Conservation (phyloP, 2,113 vertebrate genomes). For the Pseudorhombus dupliciocellatus region DNA sequence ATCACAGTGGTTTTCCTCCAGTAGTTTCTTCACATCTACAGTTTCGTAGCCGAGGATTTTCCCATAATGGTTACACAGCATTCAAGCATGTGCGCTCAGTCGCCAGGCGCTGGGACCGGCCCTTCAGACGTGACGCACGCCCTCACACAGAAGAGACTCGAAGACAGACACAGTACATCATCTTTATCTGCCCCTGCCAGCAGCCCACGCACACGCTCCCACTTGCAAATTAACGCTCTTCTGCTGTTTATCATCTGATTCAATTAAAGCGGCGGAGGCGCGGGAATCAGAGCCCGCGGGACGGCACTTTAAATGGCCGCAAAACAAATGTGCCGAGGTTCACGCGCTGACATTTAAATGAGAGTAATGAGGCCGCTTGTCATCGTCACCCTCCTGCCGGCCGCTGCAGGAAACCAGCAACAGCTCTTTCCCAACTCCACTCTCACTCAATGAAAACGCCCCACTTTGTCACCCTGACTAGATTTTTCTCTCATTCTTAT, state of each 20-base stretch:
- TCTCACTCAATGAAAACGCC: conserved; percentile 1
- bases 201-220: conserved; percentile 29
- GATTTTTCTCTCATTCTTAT: conserved; percentile 6
- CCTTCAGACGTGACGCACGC: conserved; percentile 7
- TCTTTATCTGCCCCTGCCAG: conserved; percentile 55
- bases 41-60: not conserved
- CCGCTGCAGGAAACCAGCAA: conserved; percentile 1
- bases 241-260: conserved; percentile 70
- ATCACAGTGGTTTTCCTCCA: not conserved
- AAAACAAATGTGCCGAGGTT: conserved; percentile 72
- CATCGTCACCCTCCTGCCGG: conserved; percentile 27
- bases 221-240: conserved; percentile 59
- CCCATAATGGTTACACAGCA: not conserved
- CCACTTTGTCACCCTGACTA: conserved; percentile 19
- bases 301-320: conserved; percentile 56
- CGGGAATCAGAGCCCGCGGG: conserved; percentile 56
- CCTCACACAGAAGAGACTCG: conserved; percentile 17
- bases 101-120: not conserved
- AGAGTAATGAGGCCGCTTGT: conserved; percentile 74
- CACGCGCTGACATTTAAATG: conserved; percentile 73
- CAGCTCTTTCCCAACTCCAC: conserved; percentile 4
- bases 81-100: not conserved
- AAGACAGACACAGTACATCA: conserved; percentile 49
- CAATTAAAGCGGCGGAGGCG: conserved; percentile 62
- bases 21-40: too few relatives aligned